These are phyloP conservation scores for Melieria picta DNA, from an alignment of 2,888 invertebrate species.

Conservation along the genomic window DNA sequence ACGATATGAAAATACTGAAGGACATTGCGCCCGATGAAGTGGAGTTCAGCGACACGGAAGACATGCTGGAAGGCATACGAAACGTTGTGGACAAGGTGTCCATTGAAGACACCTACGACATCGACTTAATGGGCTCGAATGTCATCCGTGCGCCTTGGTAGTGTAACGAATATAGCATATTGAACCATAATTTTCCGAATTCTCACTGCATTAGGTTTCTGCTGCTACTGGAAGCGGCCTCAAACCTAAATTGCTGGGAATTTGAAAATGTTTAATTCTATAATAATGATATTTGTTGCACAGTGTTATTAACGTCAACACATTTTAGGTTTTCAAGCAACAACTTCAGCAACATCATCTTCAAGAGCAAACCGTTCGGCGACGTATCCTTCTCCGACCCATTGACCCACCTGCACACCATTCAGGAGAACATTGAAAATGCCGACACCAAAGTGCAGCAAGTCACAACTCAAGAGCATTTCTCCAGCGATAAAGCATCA, in stretches of 20 bases:
- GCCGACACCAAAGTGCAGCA: too few relatives aligned
- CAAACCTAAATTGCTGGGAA: background rate
- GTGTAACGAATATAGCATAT: constrained; percentile 18
- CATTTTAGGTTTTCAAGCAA: constrained; percentile 48
- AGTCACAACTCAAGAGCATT: too few relatives aligned
- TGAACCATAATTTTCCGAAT: background rate
- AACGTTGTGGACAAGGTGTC: constrained; percentile 75
- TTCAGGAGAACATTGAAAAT: background rate
- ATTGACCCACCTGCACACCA: constrained; percentile 38
- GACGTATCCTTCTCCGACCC: constrained; percentile 51
- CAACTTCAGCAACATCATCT: constrained; percentile 51
- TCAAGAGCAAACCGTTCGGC: constrained; percentile 42
- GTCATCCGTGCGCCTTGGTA: constrained; percentile 57
- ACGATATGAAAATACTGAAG: constrained; percentile 44
- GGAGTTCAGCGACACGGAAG: constrained; percentile 88
- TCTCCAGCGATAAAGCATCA: too few relatives aligned
- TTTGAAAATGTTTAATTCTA: background rate
- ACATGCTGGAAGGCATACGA: constrained; percentile 86
- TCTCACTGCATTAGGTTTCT: background rate
- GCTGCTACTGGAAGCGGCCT: too few relatives aligned
- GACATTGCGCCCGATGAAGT: constrained; percentile 51
- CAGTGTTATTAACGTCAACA: background rate
- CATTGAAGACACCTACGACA: constrained; percentile 64
- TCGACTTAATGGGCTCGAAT: constrained; percentile 57
- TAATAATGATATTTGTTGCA: background rate